Base-by-base conservation (phyloP, 2,888 invertebrate species). In the Eupeodes luniger region DNA sequence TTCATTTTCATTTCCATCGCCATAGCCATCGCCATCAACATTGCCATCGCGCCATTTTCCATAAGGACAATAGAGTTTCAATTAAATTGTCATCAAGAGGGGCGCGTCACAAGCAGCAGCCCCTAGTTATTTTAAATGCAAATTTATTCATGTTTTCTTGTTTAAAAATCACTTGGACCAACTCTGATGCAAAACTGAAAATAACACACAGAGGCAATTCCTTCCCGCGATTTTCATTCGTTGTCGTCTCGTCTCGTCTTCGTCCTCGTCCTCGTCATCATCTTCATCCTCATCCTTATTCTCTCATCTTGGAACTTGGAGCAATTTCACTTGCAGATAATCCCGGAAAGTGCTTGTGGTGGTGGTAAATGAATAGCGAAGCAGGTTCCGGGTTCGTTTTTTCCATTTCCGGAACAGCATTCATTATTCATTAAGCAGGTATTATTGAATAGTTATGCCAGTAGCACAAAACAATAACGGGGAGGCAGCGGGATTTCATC, bases 61-160 rank as follows among this genome's bases (percentile, higher is more conserved):
- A 80, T 80, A 80, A 86, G 80, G 74, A 88, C 85, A 89, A 88
- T 83, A 85, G 82, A 85, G 83, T 89, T 90, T 90, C 89, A 90
- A 90, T 90, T 89, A 90, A 88, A 88, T 85, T 81, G 85, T 85
- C 88, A 74, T 88, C 85, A 88, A 84, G 80, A 27, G 78, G 85
- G 81, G 74, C 64, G 67, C 49, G 79, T 85, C 85, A 72, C 55
- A 72, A 85, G 72, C 81, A 85, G 77, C 81, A 47, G 59, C 55
- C 79, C 76, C 70, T 67, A 14, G 40, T 76, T 77, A 53, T 76
- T 87, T 84, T 53, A 72, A 74, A 87, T 87, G 87, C 80, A 87
- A 84, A 87, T 87, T 87, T 87, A 87, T 87, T 87, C 87, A 87
- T 87, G 84, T 87, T 87, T 87, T 87, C 87, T 81, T 87, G 87